Base-by-base conservation (phyloP, 2,888 invertebrate species). In the Chymomyza fuscimana region DNA sequence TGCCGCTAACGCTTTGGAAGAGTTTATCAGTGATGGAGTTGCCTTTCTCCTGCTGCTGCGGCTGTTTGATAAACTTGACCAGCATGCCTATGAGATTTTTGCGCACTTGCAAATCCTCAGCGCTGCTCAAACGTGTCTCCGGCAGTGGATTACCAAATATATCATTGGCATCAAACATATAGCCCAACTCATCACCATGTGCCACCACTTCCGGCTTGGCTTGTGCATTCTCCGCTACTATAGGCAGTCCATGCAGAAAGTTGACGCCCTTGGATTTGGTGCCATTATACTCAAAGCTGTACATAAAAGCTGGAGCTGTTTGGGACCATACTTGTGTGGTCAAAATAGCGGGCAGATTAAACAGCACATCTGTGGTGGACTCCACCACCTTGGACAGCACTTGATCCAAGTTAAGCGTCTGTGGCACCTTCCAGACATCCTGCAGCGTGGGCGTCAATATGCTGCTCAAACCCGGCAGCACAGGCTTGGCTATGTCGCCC, bases 271-370 rank as follows among this genome's bases (percentile, higher is more conserved):
- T 93, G 25, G 89, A 89, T 10, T 93, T 92, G 77, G 94, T 94
- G 1, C 95, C 94, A 9, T 93, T 91, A 80, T 96, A 94, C 79
- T 96, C 96, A 88, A 96, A 96, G 86, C 95, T 94, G 90, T 96
- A 96, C 65, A 96, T 92, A 88, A 93, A 96, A 0, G 95, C 93
- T 0, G 94, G 93, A 0, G 94, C 93, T 1, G 93, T 92, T 61
- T 92, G 91, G 72, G 94, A 94, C 96, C 96, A 96, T n/a, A 94
- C 92, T 74, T 94, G 93, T 0, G 94, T 94, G 5, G 95, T 95
- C 63, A 95, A 91, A 87, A 95, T 95, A 1, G 95, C 95, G 1
- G 96, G 96, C 65, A 95, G 93, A 88, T 96, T 96, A 87, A 96
- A 96, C 19, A 96, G 89, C 0, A 95, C 95, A 88, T 96, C 96